Percentiles rank a stretch among this genome's conserved stretches.
Evolutionary conservation across 2,888 invertebrate species (phyloP).

Genomic region (Dorcus parallelipipedus): DNA sequence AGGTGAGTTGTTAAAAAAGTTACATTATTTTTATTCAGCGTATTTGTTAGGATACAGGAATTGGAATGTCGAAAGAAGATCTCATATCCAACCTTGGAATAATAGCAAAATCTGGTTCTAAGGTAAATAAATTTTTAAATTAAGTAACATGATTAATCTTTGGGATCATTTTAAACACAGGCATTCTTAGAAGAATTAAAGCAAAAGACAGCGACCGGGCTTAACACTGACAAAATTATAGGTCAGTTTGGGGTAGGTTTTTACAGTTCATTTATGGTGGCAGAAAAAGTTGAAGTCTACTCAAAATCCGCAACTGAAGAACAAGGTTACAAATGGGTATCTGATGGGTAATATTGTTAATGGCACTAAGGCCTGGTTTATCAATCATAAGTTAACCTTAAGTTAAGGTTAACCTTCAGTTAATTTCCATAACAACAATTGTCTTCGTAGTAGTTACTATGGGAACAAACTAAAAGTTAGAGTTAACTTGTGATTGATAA

Average conservation of each 20-base stretch:
- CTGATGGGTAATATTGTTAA: constrained; percentile 71
- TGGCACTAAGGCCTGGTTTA: no score
- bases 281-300: constrained; percentile 89
- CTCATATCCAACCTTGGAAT: constrained; percentile 88
- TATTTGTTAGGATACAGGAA: constrained; percentile 73
- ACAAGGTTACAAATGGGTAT: constrained; percentile 81
- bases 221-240: constrained; percentile 73
- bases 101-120: constrained; percentile 94
- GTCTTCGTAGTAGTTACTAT: no score
- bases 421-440: no score
- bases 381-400: no score
- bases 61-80: constrained; percentile 95
- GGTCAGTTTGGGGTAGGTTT: constrained; percentile 99
- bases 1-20: constrained; percentile 53
- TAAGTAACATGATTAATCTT: not conserved
- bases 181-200: constrained; percentile 84
- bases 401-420: no score
- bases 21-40: not conserved
- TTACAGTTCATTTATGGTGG: constrained; percentile 97
- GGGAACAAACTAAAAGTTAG: no score
- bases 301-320: constrained; percentile 70
- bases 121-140: constrained; percentile 50
- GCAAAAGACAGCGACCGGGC: constrained; percentile 56
- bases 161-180: constrained; percentile 39
- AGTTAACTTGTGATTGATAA: no score